Conservation (phyloP, 2,113 vertebrate species). For the Hemicordylus capensis region DNA sequence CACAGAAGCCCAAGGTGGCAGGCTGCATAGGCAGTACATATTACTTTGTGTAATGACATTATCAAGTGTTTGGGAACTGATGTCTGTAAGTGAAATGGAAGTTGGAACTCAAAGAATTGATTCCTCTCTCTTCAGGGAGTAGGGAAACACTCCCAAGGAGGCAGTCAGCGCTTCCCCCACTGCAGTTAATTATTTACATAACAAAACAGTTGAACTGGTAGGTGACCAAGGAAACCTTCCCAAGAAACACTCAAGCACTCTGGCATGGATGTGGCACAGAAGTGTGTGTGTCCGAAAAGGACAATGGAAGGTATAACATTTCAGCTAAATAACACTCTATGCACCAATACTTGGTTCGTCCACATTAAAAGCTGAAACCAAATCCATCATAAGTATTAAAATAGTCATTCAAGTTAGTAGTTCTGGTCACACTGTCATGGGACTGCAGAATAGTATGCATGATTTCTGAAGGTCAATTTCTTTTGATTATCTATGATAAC, state of each 20-base stretch:
- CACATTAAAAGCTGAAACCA: neutral
- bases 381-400: neutral
- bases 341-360: too few species aligned
- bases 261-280: neutral
- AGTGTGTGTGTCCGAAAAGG: neutral
- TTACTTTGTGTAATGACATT: neutral
- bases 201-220: neutral
- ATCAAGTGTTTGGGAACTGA: neutral
- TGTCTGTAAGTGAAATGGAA: neutral
- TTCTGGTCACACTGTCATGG: neutral
- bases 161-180: neutral
- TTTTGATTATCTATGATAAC: neutral
- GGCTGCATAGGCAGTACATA: neutral
- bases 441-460: neutral
- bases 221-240: neutral
- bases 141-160: neutral
- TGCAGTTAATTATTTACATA: neutral
- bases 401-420: neutral
- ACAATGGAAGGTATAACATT: neutral
- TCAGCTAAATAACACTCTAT: neutral
- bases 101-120: neutral
- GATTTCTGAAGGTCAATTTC: neutral
- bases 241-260: neutral
- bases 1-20: neutral
- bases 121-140: neutral